A percentile compares a stretch with the other conserved stretches of the same genome.
These are phyloP conservation scores for Aphidius ervi DNA, from an alignment of 1,140 invertebrate species.

Conservation along the genomic window DNA sequence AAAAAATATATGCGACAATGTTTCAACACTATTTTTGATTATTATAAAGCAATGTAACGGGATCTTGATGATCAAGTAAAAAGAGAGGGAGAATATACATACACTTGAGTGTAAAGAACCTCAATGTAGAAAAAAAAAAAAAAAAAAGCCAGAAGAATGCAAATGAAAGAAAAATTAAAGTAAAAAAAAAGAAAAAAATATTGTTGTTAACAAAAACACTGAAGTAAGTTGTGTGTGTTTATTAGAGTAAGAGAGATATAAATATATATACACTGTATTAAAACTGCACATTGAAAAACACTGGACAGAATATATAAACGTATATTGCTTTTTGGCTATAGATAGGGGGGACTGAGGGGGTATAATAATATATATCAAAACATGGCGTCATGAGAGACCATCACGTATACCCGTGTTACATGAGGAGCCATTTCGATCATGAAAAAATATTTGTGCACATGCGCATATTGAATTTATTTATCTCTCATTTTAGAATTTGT, in stretches of 20 bases:
- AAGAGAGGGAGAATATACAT: background rate
- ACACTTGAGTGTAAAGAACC: background rate
- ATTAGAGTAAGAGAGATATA: conserved; percentile 19
- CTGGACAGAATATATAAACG: conserved; percentile 34
- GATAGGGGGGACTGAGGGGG: conserved; percentile 29
- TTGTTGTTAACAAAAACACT: conserved; percentile 16
- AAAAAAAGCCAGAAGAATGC: background rate
- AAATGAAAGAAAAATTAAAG: background rate
- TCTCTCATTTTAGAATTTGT: too few species aligned
- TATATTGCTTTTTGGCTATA: conserved; percentile 27
- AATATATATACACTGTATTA: conserved; percentile 25
- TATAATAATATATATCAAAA: conserved; percentile 45
- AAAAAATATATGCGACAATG: too few species aligned
- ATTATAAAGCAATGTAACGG: too few species aligned
- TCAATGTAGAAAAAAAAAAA: background rate
- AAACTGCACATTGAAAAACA: conserved; percentile 32
- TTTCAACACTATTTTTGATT: too few species aligned
- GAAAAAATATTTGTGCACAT: too few species aligned
- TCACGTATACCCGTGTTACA: too few species aligned
- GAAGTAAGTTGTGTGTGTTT: too few species aligned
- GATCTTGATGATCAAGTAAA: background rate
- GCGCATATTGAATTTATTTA: too few species aligned
- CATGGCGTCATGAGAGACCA: conserved; percentile 40
- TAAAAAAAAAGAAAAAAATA: too few species aligned
- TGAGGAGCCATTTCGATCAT: too few species aligned